Conservation (phyloP, 2,888 invertebrate species). For the Spialia ferax region DNA sequence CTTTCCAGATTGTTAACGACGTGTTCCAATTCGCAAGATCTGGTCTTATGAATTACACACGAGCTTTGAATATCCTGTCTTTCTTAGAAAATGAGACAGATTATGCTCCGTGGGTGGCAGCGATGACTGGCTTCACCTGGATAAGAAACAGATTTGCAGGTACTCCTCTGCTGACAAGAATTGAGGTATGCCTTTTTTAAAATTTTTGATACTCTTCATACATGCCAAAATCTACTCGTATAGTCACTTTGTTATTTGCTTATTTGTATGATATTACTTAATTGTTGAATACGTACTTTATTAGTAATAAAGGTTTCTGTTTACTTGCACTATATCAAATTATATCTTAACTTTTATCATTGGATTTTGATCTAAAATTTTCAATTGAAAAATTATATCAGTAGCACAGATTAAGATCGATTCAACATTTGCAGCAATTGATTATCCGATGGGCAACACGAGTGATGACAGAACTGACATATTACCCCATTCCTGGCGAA, state of each 20-base stretch:
- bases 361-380: no score
- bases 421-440: conserved; percentile 51
- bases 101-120: conserved; percentile 93
- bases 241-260: no score
- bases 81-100: conserved; percentile 90
- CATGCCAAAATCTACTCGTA: no score
- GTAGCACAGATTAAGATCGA: no score
- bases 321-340: no score
- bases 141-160: conserved; percentile 71
- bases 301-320: no score
- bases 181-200: conserved; percentile 68
- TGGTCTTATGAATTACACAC: conserved; percentile 86
- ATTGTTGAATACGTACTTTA: no score
- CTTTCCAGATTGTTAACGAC: conserved; percentile 90
- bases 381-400: no score
- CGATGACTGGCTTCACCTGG: conserved; percentile 85
- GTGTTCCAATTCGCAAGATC: conserved; percentile 91
- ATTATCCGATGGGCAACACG: conserved; percentile 61
- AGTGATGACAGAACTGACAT: conserved; percentile 61
- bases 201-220: no score
- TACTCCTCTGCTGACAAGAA: conserved; percentile 48
- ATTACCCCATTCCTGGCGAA: conserved; percentile 57
- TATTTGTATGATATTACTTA: no score
- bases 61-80: conserved; percentile 88
- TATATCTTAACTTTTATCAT: no score